Base-by-base conservation (phyloP, 2,888 invertebrate species). In the Julus scanicus region DNA sequence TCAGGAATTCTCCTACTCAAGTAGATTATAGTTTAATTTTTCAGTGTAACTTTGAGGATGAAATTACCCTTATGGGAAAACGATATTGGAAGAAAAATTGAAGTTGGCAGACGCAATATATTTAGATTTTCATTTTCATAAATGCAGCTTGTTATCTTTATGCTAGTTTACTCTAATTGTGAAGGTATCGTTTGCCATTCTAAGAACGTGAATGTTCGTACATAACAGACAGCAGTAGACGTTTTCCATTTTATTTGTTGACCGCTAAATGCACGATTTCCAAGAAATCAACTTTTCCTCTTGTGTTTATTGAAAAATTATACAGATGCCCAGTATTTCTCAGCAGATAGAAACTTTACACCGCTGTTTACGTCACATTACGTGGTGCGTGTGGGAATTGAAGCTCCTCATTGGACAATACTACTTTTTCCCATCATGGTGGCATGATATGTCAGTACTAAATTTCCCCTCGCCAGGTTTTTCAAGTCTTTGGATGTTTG, bases 381-480 rank as follows among this genome's bases (percentile, higher is more conserved):
- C 20, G 63, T 17, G 20, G 44, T 53, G 53, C 37, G 37, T 9
- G 80, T 29, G 80, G 80, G 8, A 37, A 3, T 29, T 5, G 13
- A 53, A 53, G 53, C 15, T 53, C 53, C 1, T 15, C 53, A 29
- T 71, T 71, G 71, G 71, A 71, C 80, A 15, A 15, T 13, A 15
- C 80, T 29, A 37, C 2, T 80, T 71, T 71, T 44, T 20, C 37
- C 80, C 80, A 80, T 13, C 37, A 37, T 2, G 80, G 80, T 80
- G 80, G 80, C 80, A 13, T 37, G 80, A 29, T 15, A 37, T 37
- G 13, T 80, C 80, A 29, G 71, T 8, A 29, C n/a, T n/a, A n/a
- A 71, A 71, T 71, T 80, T 80, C 80, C 80, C 80, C 80, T 80
- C 37, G 37, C 80, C 80, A 80, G 80, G 80, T 80, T 80, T 80